phyloP scores from a whole-genome alignment of 1,140 invertebrate genomes.

The Drepana arcuata region DNA sequence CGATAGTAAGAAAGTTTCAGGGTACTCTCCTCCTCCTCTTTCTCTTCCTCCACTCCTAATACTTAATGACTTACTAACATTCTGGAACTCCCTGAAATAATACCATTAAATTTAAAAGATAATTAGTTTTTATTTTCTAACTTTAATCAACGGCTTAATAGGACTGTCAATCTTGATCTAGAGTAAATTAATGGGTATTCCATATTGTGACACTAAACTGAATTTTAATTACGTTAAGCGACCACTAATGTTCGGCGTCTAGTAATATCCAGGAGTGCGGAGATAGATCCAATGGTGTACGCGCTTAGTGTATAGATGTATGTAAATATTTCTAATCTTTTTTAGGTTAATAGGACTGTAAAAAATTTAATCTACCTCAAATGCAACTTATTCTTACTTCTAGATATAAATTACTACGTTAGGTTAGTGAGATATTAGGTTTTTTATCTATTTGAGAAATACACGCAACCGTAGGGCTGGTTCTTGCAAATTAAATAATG shows the following conservation, averaged over 20 bases:
- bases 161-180: too few relatives aligned
- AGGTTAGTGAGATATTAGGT: slow-evolving; percentile 56
- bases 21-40: too few relatives aligned
- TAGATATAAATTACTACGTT: slow-evolving; percentile 59
- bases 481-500: slow-evolving; percentile 25
- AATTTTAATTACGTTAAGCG: too few relatives aligned
- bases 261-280: slow-evolving; percentile 30
- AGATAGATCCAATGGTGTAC: slow-evolving; percentile 52
- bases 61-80: too few relatives aligned
- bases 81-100: too few relatives aligned
- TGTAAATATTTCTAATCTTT: slow-evolving; percentile 66
- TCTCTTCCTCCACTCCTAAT: too few relatives aligned
- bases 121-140: too few relatives aligned
- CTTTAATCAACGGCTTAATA: too few relatives aligned
- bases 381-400: slow-evolving; percentile 63
- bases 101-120: too few relatives aligned
- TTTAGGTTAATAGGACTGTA: slow-evolving; percentile 70
- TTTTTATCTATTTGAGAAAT: slow-evolving; percentile 51
- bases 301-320: slow-evolving; percentile 51
- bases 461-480: slow-evolving; percentile 29
- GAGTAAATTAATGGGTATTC: too few relatives aligned
- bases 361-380: slow-evolving; percentile 71
- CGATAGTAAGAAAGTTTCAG: too few relatives aligned
- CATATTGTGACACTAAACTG: too few relatives aligned
- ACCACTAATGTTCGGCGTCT: slow-evolving; percentile 46